These are phyloP conservation scores for Eulemur rubriventer DNA, from an alignment of 2,797 vertebrate genomes.

Conservation along the genomic window DNA sequence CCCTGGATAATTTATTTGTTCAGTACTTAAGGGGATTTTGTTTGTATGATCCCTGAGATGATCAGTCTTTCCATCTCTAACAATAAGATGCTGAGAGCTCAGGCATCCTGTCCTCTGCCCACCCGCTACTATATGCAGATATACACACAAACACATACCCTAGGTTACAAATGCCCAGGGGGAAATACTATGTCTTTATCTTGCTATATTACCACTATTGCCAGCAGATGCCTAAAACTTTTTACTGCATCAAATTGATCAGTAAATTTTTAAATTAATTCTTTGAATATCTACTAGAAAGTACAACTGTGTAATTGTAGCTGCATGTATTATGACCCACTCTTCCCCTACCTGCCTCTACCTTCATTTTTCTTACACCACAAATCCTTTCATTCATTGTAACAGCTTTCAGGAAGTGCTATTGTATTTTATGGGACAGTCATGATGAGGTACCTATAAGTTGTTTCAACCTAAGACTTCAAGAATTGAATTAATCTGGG, in stretches of 20 bases:
- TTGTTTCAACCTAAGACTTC: slow-evolving; percentile 36
- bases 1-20: background rate
- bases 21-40: background rate
- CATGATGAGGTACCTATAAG: background rate
- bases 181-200: background rate
- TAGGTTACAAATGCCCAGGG: background rate
- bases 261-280: slow-evolving; percentile 50
- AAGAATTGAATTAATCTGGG: slow-evolving; percentile 54
- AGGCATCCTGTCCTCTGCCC: background rate
- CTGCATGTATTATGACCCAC: slow-evolving; percentile 28
- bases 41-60: background rate
- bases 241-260: slow-evolving; percentile 20
- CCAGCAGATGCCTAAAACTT: background rate
- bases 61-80: background rate
- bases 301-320: background rate
- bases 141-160: background rate
- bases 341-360: background rate
- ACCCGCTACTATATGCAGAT: background rate
- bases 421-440: background rate
- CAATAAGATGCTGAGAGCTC: background rate
- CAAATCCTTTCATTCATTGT: slow-evolving; percentile 21
- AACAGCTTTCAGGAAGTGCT: slow-evolving; percentile 39
- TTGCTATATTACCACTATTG: background rate
- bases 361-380: slow-evolving; percentile 53
- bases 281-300: slow-evolving; percentile 28